phyloP scores from a whole-genome alignment of 2,888 invertebrate species.

The Papilio elwesi region DNA sequence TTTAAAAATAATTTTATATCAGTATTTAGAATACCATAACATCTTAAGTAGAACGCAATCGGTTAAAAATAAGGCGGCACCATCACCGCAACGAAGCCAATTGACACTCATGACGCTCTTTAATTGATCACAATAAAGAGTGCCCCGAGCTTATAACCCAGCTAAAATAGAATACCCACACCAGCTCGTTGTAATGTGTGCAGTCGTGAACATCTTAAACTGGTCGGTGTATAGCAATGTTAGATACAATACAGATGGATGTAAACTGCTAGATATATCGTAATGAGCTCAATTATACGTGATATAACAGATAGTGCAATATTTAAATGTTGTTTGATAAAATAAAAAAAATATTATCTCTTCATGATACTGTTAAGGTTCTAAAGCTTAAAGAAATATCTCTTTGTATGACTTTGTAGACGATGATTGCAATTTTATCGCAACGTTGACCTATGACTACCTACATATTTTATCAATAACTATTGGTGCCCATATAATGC shows the following conservation, averaged over 20 bases:
- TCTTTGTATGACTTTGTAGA: no score
- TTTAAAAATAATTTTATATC: no score
- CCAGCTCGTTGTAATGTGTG: background rate
- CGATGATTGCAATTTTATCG: no score
- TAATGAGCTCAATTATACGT: constrained; percentile 21
- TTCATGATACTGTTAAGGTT: no score
- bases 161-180: background rate
- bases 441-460: no score
- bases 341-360: background rate
- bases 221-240: constrained; percentile 24
- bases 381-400: no score
- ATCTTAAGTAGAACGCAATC: constrained; percentile 50
- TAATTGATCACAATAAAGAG: constrained; percentile 72
- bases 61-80: constrained; percentile 42
- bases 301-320: background rate
- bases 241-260: constrained; percentile 26
- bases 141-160: constrained; percentile 43
- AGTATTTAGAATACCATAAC: constrained; percentile 48
- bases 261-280: constrained; percentile 26
- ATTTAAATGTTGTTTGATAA: background rate
- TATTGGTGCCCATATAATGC: no score
- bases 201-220: background rate
- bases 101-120: constrained; percentile 68
- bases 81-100: constrained; percentile 66
- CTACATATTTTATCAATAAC: no score